A percentile compares a stretch with the other conserved stretches of the same genome.
phyloP scores from a whole-genome alignment of 1,140 invertebrate genomes.

The Hylaeus volcanicus region DNA sequence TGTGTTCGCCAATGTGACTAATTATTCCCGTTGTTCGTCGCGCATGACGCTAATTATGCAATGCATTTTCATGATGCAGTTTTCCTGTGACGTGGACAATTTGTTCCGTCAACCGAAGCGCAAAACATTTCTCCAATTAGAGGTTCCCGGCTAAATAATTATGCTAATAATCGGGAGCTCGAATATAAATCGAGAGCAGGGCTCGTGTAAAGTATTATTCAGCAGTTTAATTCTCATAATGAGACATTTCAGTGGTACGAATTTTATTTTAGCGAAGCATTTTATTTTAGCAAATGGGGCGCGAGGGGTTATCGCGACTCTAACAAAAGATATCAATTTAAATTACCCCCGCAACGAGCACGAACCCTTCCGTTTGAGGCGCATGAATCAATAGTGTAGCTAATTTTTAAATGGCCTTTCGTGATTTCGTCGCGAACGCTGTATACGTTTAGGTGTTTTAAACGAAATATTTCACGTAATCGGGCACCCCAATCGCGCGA shows the following conservation, averaged over 20 bases:
- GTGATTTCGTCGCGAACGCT: not conserved
- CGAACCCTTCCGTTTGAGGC: no score
- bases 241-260: no score
- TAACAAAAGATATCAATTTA: not conserved
- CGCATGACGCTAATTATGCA: not conserved
- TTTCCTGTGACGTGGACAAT: not conserved
- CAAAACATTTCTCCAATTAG: not conserved
- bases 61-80: not conserved
- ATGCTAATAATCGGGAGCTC: no score
- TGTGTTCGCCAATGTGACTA: not conserved
- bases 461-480: slow-evolving; percentile 1
- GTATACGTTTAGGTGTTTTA: not conserved
- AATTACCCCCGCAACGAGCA: not conserved
- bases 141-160: no score
- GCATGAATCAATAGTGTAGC: not conserved
- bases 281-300: no score
- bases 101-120: not conserved
- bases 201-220: no score
- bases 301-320: no score
- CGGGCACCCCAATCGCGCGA: not conserved
- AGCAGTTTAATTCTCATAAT: no score
- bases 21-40: slow-evolving; percentile 14
- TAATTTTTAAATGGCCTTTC: not conserved
- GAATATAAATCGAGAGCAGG: no score
- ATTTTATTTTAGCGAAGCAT: no score